Evolutionary conservation across 2,797 vertebrate genomes (phyloP).

Genomic region (Muscicapa comitata): DNA sequence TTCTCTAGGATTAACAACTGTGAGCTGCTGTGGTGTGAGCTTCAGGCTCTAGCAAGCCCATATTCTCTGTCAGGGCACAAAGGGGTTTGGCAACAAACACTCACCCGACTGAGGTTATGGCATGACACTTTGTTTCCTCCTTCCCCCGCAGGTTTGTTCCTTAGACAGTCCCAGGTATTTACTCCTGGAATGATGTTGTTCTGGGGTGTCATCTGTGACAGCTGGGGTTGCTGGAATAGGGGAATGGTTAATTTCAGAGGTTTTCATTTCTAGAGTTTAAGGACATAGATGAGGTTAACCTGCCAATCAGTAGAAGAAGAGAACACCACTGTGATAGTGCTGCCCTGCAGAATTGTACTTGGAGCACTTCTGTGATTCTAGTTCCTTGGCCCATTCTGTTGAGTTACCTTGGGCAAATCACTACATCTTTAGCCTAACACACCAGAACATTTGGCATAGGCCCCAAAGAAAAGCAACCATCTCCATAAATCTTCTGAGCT

Average conservation of each 20-base stretch:
- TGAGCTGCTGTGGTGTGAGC: not conserved
- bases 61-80: not conserved
- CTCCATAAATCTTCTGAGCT: not conserved
- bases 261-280: not conserved
- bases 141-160: not conserved
- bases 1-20: not conserved
- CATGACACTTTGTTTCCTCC: not conserved
- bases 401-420: not conserved
- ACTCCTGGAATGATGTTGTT: not conserved
- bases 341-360: not conserved
- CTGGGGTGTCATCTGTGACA: not conserved
- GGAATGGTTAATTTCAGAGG: not conserved
- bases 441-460: not conserved
- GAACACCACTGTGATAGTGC: not conserved
- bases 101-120: not conserved
- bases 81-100: not conserved
- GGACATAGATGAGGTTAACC: not conserved
- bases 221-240: not conserved
- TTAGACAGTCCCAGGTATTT: not conserved
- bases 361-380: not conserved
- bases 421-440: not conserved
- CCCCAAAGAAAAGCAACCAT: not conserved
- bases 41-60: not conserved
- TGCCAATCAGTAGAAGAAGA: not conserved
- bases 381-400: not conserved